Percentiles rank a stretch among this genome's conserved stretches.
Conservation (phyloP, 2,797 vertebrate genomes). For the Xiphophorus birchmanni region DNA sequence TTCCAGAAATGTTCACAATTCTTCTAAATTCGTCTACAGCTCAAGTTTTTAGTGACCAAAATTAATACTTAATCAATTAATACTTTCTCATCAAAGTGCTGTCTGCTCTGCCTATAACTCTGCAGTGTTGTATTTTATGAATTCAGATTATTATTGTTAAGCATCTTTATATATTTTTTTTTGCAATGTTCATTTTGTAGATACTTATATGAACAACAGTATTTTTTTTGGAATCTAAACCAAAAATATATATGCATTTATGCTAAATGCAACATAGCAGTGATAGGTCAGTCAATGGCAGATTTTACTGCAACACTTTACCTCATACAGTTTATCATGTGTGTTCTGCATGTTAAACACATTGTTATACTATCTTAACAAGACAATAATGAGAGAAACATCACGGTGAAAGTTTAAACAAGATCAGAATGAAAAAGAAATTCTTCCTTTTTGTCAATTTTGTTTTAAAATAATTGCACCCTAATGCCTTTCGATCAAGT, state of each 20-base stretch:
- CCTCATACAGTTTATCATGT: background rate
- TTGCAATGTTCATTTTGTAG: too few relatives aligned
- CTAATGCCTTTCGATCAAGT: background rate
- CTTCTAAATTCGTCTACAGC: too few relatives aligned
- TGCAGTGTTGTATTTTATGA: too few relatives aligned
- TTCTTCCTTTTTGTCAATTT: background rate
- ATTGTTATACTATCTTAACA: background rate
- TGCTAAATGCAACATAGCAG: background rate
- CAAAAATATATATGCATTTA: background rate
- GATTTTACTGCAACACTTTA: background rate
- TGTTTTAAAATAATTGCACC: slow-evolving; percentile 1
- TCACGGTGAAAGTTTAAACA: background rate
- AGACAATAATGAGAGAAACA: background rate
- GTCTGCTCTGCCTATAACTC: too few relatives aligned
- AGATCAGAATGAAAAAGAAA: background rate
- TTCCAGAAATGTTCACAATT: too few relatives aligned
- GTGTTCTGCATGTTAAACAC: background rate
- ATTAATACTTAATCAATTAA: too few relatives aligned
- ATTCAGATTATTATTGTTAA: too few relatives aligned
- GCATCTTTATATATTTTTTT: too few relatives aligned
- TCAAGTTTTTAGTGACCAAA: too few relatives aligned
- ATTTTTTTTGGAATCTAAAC: background rate
- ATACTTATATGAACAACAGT: too few relatives aligned
- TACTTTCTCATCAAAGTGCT: too few relatives aligned
- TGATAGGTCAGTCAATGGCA: background rate